Conservation (phyloP, 2,888 invertebrate genomes). For the Leptinotarsa peninsularis region DNA sequence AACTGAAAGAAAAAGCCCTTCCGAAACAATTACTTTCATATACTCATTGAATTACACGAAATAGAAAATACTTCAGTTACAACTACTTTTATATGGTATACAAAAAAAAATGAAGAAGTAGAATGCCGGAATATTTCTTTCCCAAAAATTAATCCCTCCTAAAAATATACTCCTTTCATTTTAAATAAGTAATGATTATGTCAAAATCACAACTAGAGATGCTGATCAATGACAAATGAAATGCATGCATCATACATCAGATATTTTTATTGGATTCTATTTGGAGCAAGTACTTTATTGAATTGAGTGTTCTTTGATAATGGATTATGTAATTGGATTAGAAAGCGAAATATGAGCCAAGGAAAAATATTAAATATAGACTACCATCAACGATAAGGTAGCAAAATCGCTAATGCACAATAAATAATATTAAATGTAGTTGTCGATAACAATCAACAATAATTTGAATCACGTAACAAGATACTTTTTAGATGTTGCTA, state of each 20-base stretch:
- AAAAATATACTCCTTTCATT: too few relatives aligned
- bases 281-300: neutral
- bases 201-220: neutral
- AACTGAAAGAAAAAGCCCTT: too few relatives aligned
- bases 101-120: too few relatives aligned
- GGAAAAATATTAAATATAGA: slow-evolving; percentile 3
- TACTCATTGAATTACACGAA: too few relatives aligned
- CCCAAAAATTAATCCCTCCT: too few relatives aligned
- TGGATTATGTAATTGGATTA: neutral
- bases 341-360: slow-evolving; percentile 13
- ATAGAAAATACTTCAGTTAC: too few relatives aligned
- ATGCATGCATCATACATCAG: neutral
- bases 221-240: neutral
- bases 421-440: neutral
- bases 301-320: neutral
- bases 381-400: neutral
- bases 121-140: too few relatives aligned
- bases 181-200: too few relatives aligned
- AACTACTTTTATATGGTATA: too few relatives aligned
- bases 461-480: neutral
- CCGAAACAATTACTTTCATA: too few relatives aligned
- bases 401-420: neutral
- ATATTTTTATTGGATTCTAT: neutral
- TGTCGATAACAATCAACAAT: neutral
- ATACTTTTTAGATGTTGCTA: too few relatives aligned